Evolutionary conservation across 2,888 invertebrate genomes (phyloP), one percentile per base, ranked within the genome.

Genomic region (Stenotaenia linearis): DNA sequence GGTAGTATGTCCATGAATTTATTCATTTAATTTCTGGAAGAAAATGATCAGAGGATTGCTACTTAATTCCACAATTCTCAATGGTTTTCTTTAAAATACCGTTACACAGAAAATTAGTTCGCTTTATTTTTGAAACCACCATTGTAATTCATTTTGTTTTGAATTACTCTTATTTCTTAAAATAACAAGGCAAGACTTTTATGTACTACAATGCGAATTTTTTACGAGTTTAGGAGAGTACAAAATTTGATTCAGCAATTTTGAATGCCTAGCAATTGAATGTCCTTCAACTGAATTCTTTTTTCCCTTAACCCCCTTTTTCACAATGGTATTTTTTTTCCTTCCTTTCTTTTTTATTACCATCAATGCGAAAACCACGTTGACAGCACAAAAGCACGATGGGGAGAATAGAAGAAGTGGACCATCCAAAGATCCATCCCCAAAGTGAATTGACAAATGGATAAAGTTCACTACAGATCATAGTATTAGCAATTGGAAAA

Each of bases 21-120:
- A 61, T 61, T 61, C 61, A 61, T 61, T 61, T 61, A 69, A 69
- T 69, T 69, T 69, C 28, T 69, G 69, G 69, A 69, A 69, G 69
- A 69, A 69, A 69, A 69, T 69, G 69, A 69, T 25, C 25, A 28
- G 28, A 69, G 69, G 69, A 69, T n/a, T 69, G 28, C 69, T 69
- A 69, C 15, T 69, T 25, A 23, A 69, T 69, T 25, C 61, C 69
- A 12, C 25, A 69, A 69, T 69, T 28, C 69, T 28, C 69, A 69
- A 69, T 69, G 69, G 69, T 28, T 25, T 69, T 69, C 50, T 69
- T 69, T 15, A 25, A 12, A 10, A 28, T 28, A 12, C 69, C 23
- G n/a, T n/a, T n/a, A n/a, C n/a, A n/a, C n/a, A 69, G 69, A 69
- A 69, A 69, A 28, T 69, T 69, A 69, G 5, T 15, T n/a, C 4